Base-by-base conservation (phyloP, 2,888 invertebrate genomes). In the Zootermopsis nevadensis region DNA sequence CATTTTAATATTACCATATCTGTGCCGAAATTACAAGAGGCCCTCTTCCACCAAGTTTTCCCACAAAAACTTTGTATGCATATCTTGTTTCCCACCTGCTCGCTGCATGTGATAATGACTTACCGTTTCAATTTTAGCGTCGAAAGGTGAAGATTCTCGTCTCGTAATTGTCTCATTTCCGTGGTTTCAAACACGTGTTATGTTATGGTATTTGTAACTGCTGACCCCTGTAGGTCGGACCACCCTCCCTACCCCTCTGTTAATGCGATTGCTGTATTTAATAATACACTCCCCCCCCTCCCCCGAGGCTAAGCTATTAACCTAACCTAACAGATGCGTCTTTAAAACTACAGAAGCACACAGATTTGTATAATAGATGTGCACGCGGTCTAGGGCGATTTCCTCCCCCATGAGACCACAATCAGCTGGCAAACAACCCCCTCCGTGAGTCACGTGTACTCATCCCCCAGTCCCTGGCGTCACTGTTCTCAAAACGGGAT, bases 291-390 rank as follows among this genome's bases (percentile, higher is more conserved):
- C 24, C n/a, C 10, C 69, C 69, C 69, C 74, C 38, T 22, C n/a
- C 10, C 69, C 69, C 69, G 38, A 33, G 12, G 33, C 74, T 24
- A 4, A 12, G 27, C 60, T 60, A 60, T 60, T 60, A 60, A n/a
- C n/a, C n/a, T n/a, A n/a, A n/a, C n/a, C 74, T 74, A 10, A 74
- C 74, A 74, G 38, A 38, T 74, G 74, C 38, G 38, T 33, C 33
- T 69, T n/a, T 31, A 30, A 67, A n/a, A 27, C 7, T 7, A 67
- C 31, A 31, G 69, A 69, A 19, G 33, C 33, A 38, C 74, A 38
- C 38, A 74, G 74, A 74, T 74, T 74, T 74, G 74, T 74, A 74
- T 74, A 74, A 74, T 74, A n/a, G 35, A 74, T 74, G 74, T 74
- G 74, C 74, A 38, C 19, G 22, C 42, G 38, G 35, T 24, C 38